Base-by-base conservation (phyloP, 2,888 invertebrate species). In the Poecilus cupreus region DNA sequence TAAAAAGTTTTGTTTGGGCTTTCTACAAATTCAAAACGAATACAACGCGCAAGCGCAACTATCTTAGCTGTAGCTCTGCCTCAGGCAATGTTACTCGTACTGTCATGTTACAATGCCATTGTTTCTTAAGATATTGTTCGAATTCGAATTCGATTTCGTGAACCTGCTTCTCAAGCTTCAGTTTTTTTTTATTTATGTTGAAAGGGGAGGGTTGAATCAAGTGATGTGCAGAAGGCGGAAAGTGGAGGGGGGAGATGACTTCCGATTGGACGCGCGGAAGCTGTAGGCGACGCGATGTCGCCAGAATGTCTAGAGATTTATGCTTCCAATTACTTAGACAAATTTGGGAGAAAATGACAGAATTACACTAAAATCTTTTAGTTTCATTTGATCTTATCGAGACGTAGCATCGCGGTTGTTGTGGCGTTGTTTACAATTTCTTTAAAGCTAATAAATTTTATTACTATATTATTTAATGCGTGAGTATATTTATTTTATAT, bases 281-380 rank as follows among this genome's bases (percentile, higher is more conserved):
- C 60, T 24, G 57, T 24, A 60, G 43, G 60, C 60, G 60, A 60
- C 22, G 60, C 26, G 26, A 24, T 60, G 60, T 60, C 60, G 60
- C 60, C 60, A 24, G 24, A n/a, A 60, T 60, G 60, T 60, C 60
- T 60, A 26, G 60, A n/a, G 60, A 26, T 60, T 26, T 13, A 13
- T 60, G 60, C 60, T n/a, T 20, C 26, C 60, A 60, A 60, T 60
- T 60, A n/a, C 13, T 43, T 0, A 5, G 1, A 43, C 13, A 10
- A 43, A 43, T 43, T 43, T 43, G 43, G 13, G 43, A 43, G 13
- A 11, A 43, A 43, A 43, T 43, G 43, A 43, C 13, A 13, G 43
- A 43, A 10, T 43, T 43, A 43, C 3, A 11, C n/a, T 11, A 43
- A 43, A 43, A 11, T 43, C 13, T n/a, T 3, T 43, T 43, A 43